Percentiles rank a stretch among this genome's conserved stretches.
Evolutionary conservation across 1,140 invertebrate species (phyloP).

Genomic region (Acromyrmex echinatior): DNA sequence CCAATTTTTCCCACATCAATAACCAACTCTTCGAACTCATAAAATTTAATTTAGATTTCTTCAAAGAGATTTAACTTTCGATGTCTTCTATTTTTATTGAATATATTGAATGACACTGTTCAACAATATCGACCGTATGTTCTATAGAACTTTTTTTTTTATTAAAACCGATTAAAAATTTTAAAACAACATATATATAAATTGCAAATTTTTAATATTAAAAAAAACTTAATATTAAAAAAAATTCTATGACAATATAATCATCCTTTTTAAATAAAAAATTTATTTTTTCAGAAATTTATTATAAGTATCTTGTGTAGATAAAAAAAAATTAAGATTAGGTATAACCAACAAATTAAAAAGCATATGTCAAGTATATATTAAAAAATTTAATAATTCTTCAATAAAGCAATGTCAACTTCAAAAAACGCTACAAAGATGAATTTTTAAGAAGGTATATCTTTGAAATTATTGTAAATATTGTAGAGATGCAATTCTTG

Average conservation of each 20-base stretch:
- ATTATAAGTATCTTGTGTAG: neutral
- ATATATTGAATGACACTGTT: constrained; percentile 14
- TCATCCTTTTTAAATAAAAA: neutral
- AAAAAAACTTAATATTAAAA: constrained; percentile 6
- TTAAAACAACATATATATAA: neutral
- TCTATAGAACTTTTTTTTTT: constrained; percentile 10
- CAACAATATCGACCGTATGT: neutral
- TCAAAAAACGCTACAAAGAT: too few relatives aligned
- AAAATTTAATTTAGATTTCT: constrained; percentile 48
- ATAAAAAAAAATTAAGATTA: neutral
- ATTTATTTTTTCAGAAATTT: constrained; percentile 16
- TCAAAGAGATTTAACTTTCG: constrained; percentile 38
- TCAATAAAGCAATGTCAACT: too few relatives aligned
- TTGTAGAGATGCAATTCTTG: too few relatives aligned
- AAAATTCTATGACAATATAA: neutral
- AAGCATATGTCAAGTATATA: too few relatives aligned
- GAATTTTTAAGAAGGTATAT: too few relatives aligned
- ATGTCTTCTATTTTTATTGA: neutral
- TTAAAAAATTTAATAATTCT: too few relatives aligned
- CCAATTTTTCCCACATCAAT: constrained; percentile 61
- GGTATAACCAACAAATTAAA: too few relatives aligned
- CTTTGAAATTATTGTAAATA: too few relatives aligned
- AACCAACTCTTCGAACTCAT: constrained; percentile 38
- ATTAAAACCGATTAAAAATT: neutral
- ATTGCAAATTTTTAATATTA: neutral